Evolutionary conservation across 2,888 invertebrate species (phyloP).

Genomic region (Dynastes hyllus): DNA sequence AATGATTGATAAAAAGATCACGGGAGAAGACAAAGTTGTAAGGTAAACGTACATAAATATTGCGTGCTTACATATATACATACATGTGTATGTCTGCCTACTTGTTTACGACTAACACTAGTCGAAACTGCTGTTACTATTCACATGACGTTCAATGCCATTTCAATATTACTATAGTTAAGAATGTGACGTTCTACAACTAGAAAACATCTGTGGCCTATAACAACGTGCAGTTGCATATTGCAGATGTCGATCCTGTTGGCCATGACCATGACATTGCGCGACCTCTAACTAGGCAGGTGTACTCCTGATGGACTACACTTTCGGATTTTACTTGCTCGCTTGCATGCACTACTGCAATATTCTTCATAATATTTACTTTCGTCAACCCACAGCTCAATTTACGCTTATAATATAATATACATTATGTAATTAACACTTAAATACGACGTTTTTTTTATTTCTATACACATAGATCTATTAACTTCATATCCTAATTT

Average conservation of each 20-base stretch:
- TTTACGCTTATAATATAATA: neutral
- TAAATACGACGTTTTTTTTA: neutral
- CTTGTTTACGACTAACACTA: constrained; percentile 9
- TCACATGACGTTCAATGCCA: constrained; percentile 48
- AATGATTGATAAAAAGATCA: too few species aligned
- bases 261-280: constrained; percentile 72
- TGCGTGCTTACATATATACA: neutral
- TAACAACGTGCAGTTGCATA: constrained; percentile 65
- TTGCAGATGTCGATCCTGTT: constrained; percentile 71
- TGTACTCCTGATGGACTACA: constrained; percentile 58
- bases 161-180: constrained; percentile 46
- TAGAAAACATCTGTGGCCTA: constrained; percentile 55
- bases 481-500: too few species aligned
- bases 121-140: constrained; percentile 30
- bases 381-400: constrained; percentile 2
- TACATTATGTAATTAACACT: too few species aligned
- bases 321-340: constrained; percentile 42
- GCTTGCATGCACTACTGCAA: neutral
- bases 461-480: too few species aligned
- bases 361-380: constrained; percentile 4
- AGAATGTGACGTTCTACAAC: constrained; percentile 52
- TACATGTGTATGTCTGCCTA: neutral
- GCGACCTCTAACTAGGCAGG: constrained; percentile 67
- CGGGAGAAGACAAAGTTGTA: too few species aligned
- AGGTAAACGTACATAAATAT: neutral